phyloP scores from a whole-genome alignment of 2,888 invertebrate genomes.

The Hipparchia semele region DNA sequence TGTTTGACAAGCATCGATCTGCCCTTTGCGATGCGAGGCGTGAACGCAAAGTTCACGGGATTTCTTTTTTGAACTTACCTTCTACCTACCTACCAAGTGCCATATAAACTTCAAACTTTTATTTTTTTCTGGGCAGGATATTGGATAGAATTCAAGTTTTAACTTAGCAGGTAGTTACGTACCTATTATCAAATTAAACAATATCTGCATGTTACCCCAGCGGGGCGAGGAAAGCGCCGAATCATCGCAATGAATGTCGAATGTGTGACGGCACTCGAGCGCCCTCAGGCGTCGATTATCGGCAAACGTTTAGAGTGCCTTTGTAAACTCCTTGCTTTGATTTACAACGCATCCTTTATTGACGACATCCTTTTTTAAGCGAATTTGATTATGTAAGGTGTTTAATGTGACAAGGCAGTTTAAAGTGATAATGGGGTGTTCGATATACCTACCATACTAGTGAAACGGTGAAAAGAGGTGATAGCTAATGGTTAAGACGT shows the following conservation, averaged over 20 bases:
- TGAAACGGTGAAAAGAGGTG: too few species aligned
- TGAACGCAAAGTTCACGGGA: conserved; percentile 54
- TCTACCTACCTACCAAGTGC: not conserved
- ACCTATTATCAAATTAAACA: conserved; percentile 32
- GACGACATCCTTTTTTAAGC: conserved; percentile 30
- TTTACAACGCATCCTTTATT: conserved; percentile 38
- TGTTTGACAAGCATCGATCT: conserved; percentile 83
- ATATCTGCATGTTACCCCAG: conserved; percentile 30
- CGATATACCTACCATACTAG: too few species aligned
- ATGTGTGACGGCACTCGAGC: conserved; percentile 61
- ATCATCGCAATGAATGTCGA: conserved; percentile 70
- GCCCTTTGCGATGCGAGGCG: conserved; percentile 79
- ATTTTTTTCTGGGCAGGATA: too few species aligned
- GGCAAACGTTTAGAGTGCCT: conserved; percentile 43
- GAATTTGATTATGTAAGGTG: conserved; percentile 29
- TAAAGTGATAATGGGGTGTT: not conserved
- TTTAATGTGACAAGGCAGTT: conserved; percentile 9
- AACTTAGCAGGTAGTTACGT: too few species aligned
- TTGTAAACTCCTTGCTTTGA: conserved; percentile 42
- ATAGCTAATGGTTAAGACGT: too few species aligned
- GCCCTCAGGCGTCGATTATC: conserved; percentile 50
- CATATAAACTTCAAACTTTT: too few species aligned
- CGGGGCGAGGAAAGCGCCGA: conserved; percentile 58
- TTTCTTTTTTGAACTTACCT: conserved; percentile 41
- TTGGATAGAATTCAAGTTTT: too few species aligned